Conservation (phyloP, 2,113 vertebrate species). For the Pandion haliaetus region DNA sequence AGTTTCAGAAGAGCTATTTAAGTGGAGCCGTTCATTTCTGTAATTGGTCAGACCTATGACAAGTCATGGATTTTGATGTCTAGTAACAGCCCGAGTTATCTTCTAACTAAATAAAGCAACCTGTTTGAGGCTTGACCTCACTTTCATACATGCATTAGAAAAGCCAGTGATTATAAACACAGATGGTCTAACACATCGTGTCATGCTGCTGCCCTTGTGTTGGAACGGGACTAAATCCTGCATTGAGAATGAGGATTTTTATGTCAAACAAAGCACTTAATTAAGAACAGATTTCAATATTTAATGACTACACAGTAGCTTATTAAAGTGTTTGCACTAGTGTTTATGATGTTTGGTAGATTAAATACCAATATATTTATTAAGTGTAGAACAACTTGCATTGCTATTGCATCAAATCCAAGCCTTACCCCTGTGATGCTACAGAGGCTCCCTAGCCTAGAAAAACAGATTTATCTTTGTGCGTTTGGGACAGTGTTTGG, state of each 20-base stretch:
- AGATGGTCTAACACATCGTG: conserved; percentile 36
- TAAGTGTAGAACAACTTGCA: background rate
- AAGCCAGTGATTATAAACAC: conserved; percentile 39
- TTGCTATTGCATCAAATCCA: background rate
- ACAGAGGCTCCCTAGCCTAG: background rate
- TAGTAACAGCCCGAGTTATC: background rate
- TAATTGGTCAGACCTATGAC: background rate
- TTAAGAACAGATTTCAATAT: conserved; percentile 56
- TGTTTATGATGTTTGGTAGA: conserved; percentile 9
- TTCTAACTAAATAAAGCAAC: conserved; percentile 9
- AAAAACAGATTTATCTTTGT: background rate
- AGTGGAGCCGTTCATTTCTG: background rate
- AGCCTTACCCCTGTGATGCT: background rate
- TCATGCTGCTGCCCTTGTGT: conserved; percentile 36
- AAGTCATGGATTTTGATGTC: background rate
- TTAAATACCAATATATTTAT: conserved; percentile 27
- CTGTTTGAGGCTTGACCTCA: conserved; percentile 14
- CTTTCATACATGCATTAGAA: conserved; percentile 36
- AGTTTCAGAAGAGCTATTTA: background rate
- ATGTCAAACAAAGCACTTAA: conserved; percentile 49
- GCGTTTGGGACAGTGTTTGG: background rate
- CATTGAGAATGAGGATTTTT: conserved; percentile 34
- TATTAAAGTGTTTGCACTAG: conserved; percentile 40
- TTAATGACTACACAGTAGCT: conserved; percentile 42
- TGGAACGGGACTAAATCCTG: conserved; percentile 9